Base-by-base conservation (phyloP, 2,113 vertebrate species). In the Chaetura pelagica region DNA sequence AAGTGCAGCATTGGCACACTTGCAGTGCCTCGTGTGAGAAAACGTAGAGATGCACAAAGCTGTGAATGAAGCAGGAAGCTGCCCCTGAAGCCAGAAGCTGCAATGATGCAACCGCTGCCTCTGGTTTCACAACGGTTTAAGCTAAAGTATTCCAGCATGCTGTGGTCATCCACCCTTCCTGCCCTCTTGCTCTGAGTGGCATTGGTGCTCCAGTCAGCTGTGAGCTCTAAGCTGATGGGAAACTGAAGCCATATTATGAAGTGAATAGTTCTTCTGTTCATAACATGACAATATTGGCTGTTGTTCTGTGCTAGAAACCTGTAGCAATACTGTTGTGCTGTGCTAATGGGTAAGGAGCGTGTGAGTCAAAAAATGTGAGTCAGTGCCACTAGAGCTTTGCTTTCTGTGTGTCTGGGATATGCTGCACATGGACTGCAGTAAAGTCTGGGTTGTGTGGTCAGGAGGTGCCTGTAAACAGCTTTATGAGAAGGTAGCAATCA, bases 1-100 rank as follows among this genome's bases (percentile, higher is more conserved):
- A 44, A 10, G 1, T 29, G 30, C 0, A 1, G 9, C 5, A 15
- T 15, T 15, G 59, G 54, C 55, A 40, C 5, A 0, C 18, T 4
- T 22, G 74, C 38, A 15, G 27, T 46, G 44, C 42, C 54, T 58
- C 0, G 0, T 16, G 32, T 24, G 44, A 40, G 78, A 42, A 73
- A 29, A 22, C 1, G 32, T 8, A 21, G 32, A 32, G 23, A 16
- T 10, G 17, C 6, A 21, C 7, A 49, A 15, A 82, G 17, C 18
- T 20, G 44, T 11, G 51, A 5, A 51, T 16, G 42, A 15, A 26
- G 23, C 19, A 34, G 34, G 42, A 38, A 72, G 38, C 69, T 84
- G 51, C 17, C 26, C 24, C 32, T 44, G 59, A n/a, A 81, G n/a
- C n/a, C 69, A 72, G 69, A 48, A 77, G 58, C 42, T 75, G 57